Conservation (phyloP, 2,888 invertebrate genomes). For the Saturnia japonica region DNA sequence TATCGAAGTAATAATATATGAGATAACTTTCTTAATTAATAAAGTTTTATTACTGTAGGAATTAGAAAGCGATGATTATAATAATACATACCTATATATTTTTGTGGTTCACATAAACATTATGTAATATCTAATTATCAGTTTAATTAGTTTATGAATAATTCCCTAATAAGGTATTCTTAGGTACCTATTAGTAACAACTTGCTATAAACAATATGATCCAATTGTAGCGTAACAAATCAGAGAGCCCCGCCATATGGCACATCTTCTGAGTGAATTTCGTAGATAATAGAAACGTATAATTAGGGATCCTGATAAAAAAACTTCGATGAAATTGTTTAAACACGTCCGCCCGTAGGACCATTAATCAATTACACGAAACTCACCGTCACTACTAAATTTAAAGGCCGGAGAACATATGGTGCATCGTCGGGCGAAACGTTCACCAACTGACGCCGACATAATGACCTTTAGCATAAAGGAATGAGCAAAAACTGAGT, state of each 20-base stretch:
- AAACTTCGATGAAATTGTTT: conserved; percentile 66
- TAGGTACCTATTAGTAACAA: not conserved
- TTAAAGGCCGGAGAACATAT: conserved; percentile 71
- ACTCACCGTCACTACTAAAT: conserved; percentile 71
- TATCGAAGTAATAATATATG: not conserved
- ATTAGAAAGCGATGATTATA: not conserved
- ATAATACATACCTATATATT: not conserved
- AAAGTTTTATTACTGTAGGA: not conserved
- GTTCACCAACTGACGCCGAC: conserved; percentile 76
- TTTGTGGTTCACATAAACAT: not conserved
- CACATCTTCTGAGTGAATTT: conserved; percentile 52
- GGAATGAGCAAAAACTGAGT: conserved; percentile 65
- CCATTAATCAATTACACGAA: conserved; percentile 78
- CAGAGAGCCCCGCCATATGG: conserved; percentile 71
- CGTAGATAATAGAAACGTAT: conserved; percentile 76
- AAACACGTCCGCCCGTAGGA: conserved; percentile 72
- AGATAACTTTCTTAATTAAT: not conserved
- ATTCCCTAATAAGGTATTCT: not conserved
- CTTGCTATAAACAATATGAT: conserved; percentile 8
- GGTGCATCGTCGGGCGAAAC: conserved; percentile 58
- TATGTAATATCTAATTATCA: not conserved
- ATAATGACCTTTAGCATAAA: conserved; percentile 69
- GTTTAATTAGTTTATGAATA: not conserved
- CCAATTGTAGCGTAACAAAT: conserved; percentile 64
- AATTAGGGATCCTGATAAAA: conserved; percentile 67